Evolutionary conservation across 2,113 vertebrate species (phyloP).

Genomic region (Gnathonemus echidnorhynchus): DNA sequence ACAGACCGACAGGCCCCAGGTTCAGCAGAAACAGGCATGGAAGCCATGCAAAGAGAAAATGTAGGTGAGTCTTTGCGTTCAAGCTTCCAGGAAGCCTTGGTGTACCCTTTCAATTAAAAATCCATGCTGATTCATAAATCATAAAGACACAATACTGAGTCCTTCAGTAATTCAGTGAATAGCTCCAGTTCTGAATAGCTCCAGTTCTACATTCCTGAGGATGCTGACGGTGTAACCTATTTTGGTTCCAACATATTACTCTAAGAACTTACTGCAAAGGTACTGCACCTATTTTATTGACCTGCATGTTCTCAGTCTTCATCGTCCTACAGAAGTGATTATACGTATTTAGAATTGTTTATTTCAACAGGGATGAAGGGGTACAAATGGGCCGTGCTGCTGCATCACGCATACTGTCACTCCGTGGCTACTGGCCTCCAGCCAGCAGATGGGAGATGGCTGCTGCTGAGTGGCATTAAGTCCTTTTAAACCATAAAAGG

Average conservation of each 20-base stretch:
- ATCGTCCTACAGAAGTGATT: neutral
- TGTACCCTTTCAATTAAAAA: neutral
- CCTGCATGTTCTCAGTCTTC: neutral
- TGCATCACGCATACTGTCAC: neutral
- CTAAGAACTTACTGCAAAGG: neutral
- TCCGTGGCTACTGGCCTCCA: neutral
- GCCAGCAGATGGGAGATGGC: constrained; percentile 23
- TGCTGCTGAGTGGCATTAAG: constrained; percentile 57
- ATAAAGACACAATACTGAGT: neutral
- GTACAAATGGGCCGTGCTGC: neutral
- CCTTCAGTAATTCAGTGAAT: neutral
- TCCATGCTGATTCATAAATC: neutral
- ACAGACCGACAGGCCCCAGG: constrained; percentile 18
- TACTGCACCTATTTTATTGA: neutral
- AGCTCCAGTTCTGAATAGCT: neutral
- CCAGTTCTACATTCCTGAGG: neutral
- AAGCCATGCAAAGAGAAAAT: neutral
- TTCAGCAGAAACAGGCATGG: neutral
- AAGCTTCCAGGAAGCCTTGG: neutral
- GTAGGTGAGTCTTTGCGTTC: neutral
- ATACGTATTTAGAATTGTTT: neutral
- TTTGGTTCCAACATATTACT: neutral
- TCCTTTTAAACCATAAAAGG: constrained; percentile 60
- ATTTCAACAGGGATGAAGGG: neutral
- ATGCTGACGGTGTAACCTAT: neutral